phyloP scores from a whole-genome alignment of 2,888 invertebrate species.

The Agonum fuliginosum region DNA sequence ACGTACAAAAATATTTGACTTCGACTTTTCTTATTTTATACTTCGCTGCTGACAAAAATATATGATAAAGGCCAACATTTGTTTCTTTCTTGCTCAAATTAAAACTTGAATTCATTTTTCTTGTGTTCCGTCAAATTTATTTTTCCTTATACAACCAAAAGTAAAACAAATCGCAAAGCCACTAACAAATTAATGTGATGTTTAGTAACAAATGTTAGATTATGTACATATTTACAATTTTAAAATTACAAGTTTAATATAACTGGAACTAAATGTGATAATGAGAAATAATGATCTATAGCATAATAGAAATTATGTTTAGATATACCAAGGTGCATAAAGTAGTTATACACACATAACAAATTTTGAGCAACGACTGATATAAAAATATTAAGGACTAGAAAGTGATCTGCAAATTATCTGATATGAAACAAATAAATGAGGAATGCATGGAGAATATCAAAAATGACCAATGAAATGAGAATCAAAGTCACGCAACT shows the following conservation, averaged over 20 bases:
- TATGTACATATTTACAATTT: conserved; percentile 53
- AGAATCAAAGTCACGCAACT: conserved; percentile 4
- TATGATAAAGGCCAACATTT: conserved; percentile 54
- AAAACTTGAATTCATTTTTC: conserved; percentile 20
- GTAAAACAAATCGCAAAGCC: neutral
- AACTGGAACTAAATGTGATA: neutral
- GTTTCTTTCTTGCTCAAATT: conserved; percentile 25
- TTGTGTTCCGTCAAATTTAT: conserved; percentile 3
- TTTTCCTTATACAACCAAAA: conserved; percentile 11
- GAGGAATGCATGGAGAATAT: conserved; percentile 56
- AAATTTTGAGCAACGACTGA: conserved; percentile 57
- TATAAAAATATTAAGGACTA: conserved; percentile 59
- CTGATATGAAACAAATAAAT: conserved; percentile 24
- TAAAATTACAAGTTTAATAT: conserved; percentile 21
- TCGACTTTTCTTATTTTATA: conserved; percentile 51
- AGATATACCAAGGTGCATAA: neutral
- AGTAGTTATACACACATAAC: conserved; percentile 24
- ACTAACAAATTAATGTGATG: conserved; percentile 39
- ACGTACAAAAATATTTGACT: conserved; percentile 59
- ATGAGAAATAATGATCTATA: neutral
- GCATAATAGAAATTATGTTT: conserved; percentile 14
- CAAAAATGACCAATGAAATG: conserved; percentile 24
- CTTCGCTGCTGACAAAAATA: conserved; percentile 56
- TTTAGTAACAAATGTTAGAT: conserved; percentile 31
- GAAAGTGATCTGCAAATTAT: conserved; percentile 54